Evolutionary conservation across 2,113 vertebrate genomes (phyloP).

Genomic region (Grantiella picta): DNA sequence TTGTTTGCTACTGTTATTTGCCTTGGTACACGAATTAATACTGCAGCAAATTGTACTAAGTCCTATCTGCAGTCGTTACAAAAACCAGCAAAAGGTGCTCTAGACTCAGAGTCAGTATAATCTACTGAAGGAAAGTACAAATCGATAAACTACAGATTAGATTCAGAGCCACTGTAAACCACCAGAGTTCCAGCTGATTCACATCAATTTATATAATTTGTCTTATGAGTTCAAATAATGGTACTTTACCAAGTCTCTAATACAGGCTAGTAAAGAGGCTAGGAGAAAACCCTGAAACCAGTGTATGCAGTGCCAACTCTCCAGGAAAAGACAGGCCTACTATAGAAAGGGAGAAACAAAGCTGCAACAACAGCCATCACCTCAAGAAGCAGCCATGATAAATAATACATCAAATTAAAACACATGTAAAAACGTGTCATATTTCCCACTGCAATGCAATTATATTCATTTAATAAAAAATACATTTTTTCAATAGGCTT

Average conservation of each 20-base stretch:
- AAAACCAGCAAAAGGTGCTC: not conserved
- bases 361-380: not conserved
- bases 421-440: accelerated
- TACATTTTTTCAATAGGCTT: not conserved
- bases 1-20: not conserved
- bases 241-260: not conserved
- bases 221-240: not conserved
- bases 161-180: not conserved
- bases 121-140: not conserved
- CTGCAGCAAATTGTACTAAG: not conserved
- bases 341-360: not conserved
- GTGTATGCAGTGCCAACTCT: not conserved
- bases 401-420: not conserved
- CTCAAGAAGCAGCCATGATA: not conserved
- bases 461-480: not conserved
- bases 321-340: not conserved
- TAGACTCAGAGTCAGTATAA: not conserved
- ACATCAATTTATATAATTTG: not conserved
- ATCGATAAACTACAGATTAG: not conserved
- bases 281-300: not conserved
- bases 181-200: not conserved
- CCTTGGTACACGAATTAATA: not conserved
- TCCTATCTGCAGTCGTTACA: accelerated
- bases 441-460: not conserved
- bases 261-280: not conserved